Base-by-base conservation (phyloP, 2,888 invertebrate genomes). In the Rhamnusium bicolor region DNA sequence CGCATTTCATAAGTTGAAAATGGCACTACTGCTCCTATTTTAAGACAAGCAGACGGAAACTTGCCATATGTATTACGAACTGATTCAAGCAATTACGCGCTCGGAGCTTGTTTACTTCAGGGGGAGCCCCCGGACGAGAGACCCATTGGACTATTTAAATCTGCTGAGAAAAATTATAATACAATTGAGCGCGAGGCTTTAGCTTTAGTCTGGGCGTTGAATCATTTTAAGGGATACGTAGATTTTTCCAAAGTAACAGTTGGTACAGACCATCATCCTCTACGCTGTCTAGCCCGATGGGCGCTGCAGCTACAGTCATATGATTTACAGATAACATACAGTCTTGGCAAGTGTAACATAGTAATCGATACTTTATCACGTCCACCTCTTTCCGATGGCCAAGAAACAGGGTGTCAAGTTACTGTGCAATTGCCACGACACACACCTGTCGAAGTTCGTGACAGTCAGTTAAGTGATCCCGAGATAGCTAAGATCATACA, bases 241-340 rank as follows among this genome's bases (percentile, higher is more conserved):
- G 71, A 71, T n/a, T 29, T 19, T 3, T 16, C 51, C 1, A 65
- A 80, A 0, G 85, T 88, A 21, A 79, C 73, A 0, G 81, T 89
- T 0, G 72, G 83, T 2, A 88, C 87, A 0, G 89, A 89, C 68
- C 89, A 89, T 63, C 85, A 87, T 72, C 86, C 89, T 0, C 78
- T 90, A 27, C 86, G 87, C 82, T 89, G 87, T 12, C n/a, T 21
- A 10, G 27, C 12, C 8, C n/a, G 29, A 19, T 32, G 7, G 62
- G 46, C 12, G 16, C 3, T 19, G n/a, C 16, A n/a, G 2, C n/a
- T 49, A 14, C 49, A 49, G 5, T 16, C 49, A 6, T 49, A 49
- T 16, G n/a, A 49, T 14, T 49, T 49, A 14, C 10, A 6, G n/a
- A 49, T 49, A 49, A 6, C 10, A 14, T 49, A 49, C n/a, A 24